A percentile compares a stretch with the other conserved stretches of the same genome.
These are phyloP conservation scores for Clarias gariepinus DNA, from an alignment of 2,113 vertebrate species.

Conservation along the genomic window DNA sequence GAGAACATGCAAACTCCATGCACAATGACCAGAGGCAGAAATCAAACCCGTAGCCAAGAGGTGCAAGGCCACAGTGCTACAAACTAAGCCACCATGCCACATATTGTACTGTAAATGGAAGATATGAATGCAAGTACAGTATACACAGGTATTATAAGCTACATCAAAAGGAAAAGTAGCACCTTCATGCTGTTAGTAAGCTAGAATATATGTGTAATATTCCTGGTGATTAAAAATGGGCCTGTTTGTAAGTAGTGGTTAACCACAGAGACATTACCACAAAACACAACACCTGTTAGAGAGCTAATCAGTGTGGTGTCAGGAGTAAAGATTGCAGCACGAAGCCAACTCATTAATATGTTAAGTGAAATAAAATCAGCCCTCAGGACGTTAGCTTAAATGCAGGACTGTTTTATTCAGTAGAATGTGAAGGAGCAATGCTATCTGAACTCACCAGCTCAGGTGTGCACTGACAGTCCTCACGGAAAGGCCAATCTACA, in stretches of 20 bases:
- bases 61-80: no score
- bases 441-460: conserved; percentile 68
- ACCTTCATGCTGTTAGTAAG: background rate
- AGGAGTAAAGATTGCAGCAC: conserved; percentile 2
- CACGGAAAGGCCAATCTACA: conserved; percentile 76
- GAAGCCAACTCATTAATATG: background rate
- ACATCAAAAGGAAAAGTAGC: background rate
- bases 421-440: background rate
- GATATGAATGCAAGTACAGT: background rate
- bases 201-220: background rate
- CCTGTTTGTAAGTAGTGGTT: background rate
- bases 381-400: background rate
- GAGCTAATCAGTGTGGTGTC: conserved; percentile 47
- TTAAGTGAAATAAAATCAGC: background rate
- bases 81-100: no score
- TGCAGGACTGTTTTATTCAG: background rate
- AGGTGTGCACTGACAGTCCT: conserved; percentile 77
- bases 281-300: conserved; percentile 55
- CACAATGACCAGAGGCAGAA: no score
- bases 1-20: no score
- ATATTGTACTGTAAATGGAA: background rate
- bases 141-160: background rate
- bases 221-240: background rate
- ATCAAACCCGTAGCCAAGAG: no score
- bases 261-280: background rate